Percentiles rank a stretch among this genome's conserved stretches.
These are phyloP conservation scores for Malurus cyaneus DNA, from an alignment of 2,113 vertebrate species.

Conservation along the genomic window DNA sequence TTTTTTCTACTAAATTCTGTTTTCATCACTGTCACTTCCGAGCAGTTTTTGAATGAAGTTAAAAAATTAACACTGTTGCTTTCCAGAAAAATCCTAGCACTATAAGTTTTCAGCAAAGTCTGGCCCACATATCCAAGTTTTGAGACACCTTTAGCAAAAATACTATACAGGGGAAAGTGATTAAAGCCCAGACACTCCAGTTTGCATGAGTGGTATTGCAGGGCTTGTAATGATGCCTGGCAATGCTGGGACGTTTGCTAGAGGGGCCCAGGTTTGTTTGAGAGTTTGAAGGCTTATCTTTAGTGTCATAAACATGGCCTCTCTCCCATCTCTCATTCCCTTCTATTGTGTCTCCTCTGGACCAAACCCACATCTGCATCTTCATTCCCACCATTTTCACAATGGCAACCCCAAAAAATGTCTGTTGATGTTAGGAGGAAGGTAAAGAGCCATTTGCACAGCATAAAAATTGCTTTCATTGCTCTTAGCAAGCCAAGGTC, in stretches of 20 bases:
- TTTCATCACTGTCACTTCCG: constrained; percentile 1
- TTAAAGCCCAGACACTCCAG: neutral
- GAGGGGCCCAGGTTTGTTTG: neutral
- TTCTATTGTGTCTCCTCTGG: neutral
- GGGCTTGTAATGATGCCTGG: neutral
- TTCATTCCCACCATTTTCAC: neutral
- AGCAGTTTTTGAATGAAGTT: constrained; percentile 10
- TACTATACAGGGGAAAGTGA: neutral
- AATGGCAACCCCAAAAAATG: neutral
- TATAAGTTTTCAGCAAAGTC: neutral
- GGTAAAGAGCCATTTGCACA: neutral
- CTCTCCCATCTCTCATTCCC: neutral
- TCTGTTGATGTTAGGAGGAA: neutral
- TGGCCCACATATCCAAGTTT: neutral
- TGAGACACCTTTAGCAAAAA: neutral
- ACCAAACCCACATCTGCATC: neutral
- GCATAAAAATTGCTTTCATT: neutral
- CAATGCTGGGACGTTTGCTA: neutral
- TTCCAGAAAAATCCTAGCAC: neutral
- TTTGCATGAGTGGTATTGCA: neutral
- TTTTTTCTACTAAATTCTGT: neutral
- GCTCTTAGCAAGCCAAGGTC: neutral
- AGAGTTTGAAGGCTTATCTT: neutral
- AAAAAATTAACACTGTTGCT: constrained; percentile 12
- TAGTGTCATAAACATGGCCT: neutral